These are phyloP conservation scores for Diaperis boleti DNA, from an alignment of 2,888 invertebrate species.

Conservation along the genomic window DNA sequence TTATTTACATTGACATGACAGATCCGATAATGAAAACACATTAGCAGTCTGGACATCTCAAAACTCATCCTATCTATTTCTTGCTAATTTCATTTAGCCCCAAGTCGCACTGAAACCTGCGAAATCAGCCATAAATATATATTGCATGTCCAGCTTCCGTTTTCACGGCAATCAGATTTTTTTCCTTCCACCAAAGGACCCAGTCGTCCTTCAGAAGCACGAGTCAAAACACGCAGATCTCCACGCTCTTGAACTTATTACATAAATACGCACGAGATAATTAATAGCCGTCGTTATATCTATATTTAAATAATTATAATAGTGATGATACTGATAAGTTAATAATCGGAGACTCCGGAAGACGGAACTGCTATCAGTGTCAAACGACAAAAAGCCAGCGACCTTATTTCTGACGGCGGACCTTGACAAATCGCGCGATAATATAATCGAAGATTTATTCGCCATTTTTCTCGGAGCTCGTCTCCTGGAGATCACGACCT, in stretches of 20 bases:
- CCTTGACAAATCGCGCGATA: background rate
- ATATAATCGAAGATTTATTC: slow-evolving; percentile 1
- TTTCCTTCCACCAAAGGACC: background rate
- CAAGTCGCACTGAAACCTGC: too few relatives aligned
- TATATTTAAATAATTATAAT: slow-evolving; percentile 1
- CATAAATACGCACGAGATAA: background rate
- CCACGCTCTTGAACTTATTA: background rate
- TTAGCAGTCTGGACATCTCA: too few relatives aligned
- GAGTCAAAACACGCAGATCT: background rate
- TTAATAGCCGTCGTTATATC: background rate
- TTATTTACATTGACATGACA: too few relatives aligned
- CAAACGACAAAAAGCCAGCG: slow-evolving; percentile 7
- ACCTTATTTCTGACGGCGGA: background rate
- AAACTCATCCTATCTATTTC: too few relatives aligned
- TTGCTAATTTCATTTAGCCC: too few relatives aligned
- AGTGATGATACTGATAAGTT: slow-evolving; percentile 9
- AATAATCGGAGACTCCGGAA: slow-evolving; percentile 19
- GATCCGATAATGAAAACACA: too few relatives aligned
- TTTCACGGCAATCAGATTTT: too few relatives aligned
- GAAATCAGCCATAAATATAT: too few relatives aligned
- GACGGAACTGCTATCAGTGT: slow-evolving; percentile 7
- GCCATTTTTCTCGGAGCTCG: background rate
- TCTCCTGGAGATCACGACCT: too few relatives aligned
- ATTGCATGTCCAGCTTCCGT: too few relatives aligned
- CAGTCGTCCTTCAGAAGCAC: background rate